Base-by-base conservation (phyloP, 2,888 invertebrate species). In the Acanthosepion lycidas region DNA sequence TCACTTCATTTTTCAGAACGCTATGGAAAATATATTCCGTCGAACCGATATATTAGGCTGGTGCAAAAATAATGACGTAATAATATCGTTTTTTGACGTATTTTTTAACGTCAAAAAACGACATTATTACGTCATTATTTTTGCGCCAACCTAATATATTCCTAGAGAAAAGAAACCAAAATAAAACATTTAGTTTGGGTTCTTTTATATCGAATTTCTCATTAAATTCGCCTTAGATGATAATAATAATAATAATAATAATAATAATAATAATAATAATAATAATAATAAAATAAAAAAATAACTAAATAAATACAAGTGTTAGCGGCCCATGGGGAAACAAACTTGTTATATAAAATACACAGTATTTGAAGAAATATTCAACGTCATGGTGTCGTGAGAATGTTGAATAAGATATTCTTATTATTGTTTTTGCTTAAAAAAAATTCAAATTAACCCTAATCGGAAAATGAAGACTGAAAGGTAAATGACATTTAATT, bases 401-500 rank as follows among this genome's bases (percentile, higher is more conserved):
- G 78, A 78, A 78, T 15, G n/a, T 78, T 78, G 78, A 78, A 78
- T 78, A 78, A n/a, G 78, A 78, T 78, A 78, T 78, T 78, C n/a
- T 78, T 78, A 4, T 78, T n/a, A 78, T 78, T 78, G 78, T 78
- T n/a, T n/a, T 33, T 33, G 9, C 26, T 28, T n/a, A n/a, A 33
- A 78, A 33, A 78, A 23, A n/a, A 78, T 15, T n/a, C n/a, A 5
- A 33, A 78, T 3, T 78, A 15, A 78, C 78, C 78, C 15, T 78
- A 78, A 78, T 78, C 78, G 28, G 78, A 78, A n/a, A 78, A 78
- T 9, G n/a, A n/a, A 18, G 33, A 78, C n/a, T 15, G 33, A 18
- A 18, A 15, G n/a, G 78, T n/a, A 78, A 33, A 78, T 78, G n/a
- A 33, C n/a, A 78, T 78, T 78, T 78, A 78, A 78, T 78, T 78